Evolutionary conservation across 2,113 vertebrate species (phyloP).

Genomic region (Choloepus hoffmanni): DNA sequence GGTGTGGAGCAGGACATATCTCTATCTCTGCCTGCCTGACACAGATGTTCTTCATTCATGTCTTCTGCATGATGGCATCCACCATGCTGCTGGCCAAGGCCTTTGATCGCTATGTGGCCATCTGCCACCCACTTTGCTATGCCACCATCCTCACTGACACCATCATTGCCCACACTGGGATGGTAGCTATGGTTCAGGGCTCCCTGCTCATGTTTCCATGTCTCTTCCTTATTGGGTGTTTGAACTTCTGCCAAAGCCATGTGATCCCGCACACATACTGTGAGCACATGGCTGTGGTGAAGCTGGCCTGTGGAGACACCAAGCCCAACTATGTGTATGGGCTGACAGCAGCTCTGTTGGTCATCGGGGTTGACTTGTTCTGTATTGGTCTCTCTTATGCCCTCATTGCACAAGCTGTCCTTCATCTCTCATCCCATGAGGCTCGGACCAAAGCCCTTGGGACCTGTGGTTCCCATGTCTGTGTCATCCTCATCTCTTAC

Average conservation of each 20-base stretch:
- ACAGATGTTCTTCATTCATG: conserved; percentile 83
- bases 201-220: conserved; percentile 76
- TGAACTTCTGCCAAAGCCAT: conserved; percentile 81
- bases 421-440: conserved; percentile 75
- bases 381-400: conserved; percentile 80
- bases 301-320: conserved; percentile 82
- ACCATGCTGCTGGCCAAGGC: conserved; percentile 82
- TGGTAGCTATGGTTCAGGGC: conserved; percentile 69
- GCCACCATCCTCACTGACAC: conserved; percentile 70
- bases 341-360: conserved; percentile 69
- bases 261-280: conserved; percentile 83
- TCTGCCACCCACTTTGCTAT: conserved; percentile 79
- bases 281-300: conserved; percentile 84
- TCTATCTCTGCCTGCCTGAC: conserved; percentile 71
- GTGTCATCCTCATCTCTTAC: conserved; percentile 83
- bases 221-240: conserved; percentile 77
- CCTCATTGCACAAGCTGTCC: conserved; percentile 76
- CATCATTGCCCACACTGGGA: conserved; percentile 68
- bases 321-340: conserved; percentile 77
- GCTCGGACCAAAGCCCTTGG: conserved; percentile 79
- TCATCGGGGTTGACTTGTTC: conserved; percentile 81
- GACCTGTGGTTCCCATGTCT: conserved; percentile 82
- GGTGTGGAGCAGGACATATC: conserved; percentile 78
- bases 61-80: conserved; percentile 79
- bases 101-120: conserved; percentile 81